Conservation (phyloP, 2,113 vertebrate species). For the Melanostigma gelatinosum region DNA sequence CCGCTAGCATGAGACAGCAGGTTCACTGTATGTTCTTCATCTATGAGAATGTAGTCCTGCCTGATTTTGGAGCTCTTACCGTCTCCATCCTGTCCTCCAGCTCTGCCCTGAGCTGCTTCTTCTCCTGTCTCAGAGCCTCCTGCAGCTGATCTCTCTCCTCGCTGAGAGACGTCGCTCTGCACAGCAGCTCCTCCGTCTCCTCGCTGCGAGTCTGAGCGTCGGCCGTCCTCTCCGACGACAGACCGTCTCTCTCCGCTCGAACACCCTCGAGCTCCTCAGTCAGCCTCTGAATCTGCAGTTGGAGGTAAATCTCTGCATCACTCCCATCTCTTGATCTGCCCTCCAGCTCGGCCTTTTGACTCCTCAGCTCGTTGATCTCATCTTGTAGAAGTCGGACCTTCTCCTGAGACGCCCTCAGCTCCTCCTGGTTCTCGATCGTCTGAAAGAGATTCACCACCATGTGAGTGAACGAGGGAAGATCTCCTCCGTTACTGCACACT, state of each 20-base stretch:
- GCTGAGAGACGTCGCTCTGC: constrained; percentile 32
- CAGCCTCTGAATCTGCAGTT: not conserved
- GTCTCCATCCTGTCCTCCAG: constrained; percentile 28
- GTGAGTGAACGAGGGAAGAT: not conserved
- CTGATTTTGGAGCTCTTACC: constrained; percentile 18
- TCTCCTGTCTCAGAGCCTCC: constrained; percentile 52
- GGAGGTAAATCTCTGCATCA: rapidly evolving
- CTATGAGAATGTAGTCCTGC: not conserved
- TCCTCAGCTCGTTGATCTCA: not conserved
- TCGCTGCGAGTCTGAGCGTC: not conserved
- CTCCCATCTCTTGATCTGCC: not conserved
- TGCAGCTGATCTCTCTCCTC: constrained; percentile 61
- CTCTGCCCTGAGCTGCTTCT: constrained; percentile 8
- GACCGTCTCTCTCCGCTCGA: too few relatives aligned
- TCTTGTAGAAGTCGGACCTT: constrained; percentile 33
- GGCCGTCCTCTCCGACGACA: too few relatives aligned
- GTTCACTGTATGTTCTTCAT: not conserved
- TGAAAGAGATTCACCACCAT: not conserved
- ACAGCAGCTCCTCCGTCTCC: constrained; percentile 47
- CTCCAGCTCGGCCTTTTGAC: constrained; percentile 17
- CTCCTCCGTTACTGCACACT: too few relatives aligned
- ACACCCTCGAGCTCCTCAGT: too few relatives aligned
- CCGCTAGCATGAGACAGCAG: too few relatives aligned
- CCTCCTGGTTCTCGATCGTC: constrained; percentile 30
- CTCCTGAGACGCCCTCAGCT: constrained; percentile 45